Percentiles rank a stretch among this genome's conserved stretches.
These are phyloP conservation scores for Ageneiosus marmoratus DNA, from an alignment of 2,113 vertebrate genomes.

Conservation along the genomic window DNA sequence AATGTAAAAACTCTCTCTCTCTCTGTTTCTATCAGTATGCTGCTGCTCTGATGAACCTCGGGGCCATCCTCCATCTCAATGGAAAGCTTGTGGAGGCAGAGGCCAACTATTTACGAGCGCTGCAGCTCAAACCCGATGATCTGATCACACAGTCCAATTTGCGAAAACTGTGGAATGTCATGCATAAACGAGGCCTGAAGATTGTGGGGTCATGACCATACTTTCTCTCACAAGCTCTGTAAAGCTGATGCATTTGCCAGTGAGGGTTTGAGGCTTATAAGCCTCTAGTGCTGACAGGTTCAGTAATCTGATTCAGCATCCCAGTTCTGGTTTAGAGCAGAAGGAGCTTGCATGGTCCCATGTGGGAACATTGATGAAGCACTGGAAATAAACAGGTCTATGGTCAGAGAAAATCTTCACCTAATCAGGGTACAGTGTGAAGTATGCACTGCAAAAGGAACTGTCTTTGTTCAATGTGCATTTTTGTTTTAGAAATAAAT, in stretches of 20 bases:
- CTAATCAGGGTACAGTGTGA: conserved; percentile 3
- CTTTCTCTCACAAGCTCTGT: background rate
- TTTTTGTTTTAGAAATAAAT: background rate
- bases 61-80: conserved; percentile 96
- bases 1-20: background rate
- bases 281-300: background rate
- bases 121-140: conserved; percentile 94
- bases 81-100: conserved; percentile 90
- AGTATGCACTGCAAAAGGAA: background rate
- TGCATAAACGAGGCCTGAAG: conserved; percentile 95
- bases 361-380: background rate
- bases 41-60: conserved; percentile 96
- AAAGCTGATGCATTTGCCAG: background rate
- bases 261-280: background rate
- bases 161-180: conserved; percentile 97
- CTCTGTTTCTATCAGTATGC: conserved; percentile 80
- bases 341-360: background rate
- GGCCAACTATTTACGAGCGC: conserved; percentile 92
- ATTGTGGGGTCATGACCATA: conserved; percentile 80
- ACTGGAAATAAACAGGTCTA: background rate
- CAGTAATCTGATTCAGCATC: conserved; percentile 1
- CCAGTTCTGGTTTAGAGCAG: background rate
- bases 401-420: background rate
- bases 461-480: background rate
- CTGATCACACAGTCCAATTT: conserved; percentile 97